Conservation (phyloP, 2,113 vertebrate genomes). For the human region DNA sequence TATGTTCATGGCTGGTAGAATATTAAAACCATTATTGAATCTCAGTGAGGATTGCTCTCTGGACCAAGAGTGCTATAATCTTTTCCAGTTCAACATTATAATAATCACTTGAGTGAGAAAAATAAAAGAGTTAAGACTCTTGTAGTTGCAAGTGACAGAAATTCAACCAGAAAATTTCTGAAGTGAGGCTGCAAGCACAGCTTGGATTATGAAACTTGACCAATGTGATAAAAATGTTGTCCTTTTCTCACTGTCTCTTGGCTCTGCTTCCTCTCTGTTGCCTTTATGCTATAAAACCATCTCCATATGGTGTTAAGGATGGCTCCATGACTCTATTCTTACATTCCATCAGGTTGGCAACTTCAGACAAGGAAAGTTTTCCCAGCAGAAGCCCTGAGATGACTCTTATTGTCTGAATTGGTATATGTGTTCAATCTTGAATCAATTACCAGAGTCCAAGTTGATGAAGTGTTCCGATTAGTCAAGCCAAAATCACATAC, state of each 20-base stretch:
- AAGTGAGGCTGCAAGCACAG: background rate
- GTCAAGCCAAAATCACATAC: background rate
- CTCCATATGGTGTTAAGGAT: background rate
- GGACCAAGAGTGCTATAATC: background rate
- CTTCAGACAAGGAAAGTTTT: background rate
- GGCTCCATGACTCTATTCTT: background rate
- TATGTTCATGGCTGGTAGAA: background rate
- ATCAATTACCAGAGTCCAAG: background rate
- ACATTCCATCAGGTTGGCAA: background rate
- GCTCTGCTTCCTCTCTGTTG: background rate
- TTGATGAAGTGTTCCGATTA: background rate
- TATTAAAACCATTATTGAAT: background rate
- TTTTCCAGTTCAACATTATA: slow-evolving; percentile 2
- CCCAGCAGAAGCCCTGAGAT: background rate
- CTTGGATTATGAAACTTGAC: background rate
- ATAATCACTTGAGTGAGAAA: background rate
- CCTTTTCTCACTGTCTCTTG: background rate
- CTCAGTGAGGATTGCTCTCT: background rate
- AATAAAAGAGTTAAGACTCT: background rate
- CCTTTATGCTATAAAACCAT: background rate
- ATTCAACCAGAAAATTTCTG: background rate
- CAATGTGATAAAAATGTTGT: background rate
- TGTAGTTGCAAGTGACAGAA: background rate
- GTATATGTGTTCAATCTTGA: background rate
- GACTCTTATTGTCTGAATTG: background rate